phyloP scores from a whole-genome alignment of 2,888 invertebrate genomes.

The Pollenia angustigena region DNA sequence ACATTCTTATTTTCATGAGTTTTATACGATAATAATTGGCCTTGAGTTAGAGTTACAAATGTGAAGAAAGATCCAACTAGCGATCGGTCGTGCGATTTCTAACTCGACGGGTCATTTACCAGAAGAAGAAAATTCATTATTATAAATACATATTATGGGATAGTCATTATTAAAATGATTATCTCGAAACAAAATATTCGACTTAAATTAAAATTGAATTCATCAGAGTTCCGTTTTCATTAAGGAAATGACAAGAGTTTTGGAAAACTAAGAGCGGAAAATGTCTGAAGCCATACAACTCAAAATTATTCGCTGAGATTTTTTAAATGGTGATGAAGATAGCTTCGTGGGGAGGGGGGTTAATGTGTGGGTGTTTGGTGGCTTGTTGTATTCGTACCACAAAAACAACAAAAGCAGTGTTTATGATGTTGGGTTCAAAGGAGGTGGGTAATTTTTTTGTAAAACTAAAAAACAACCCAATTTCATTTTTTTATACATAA shows the following conservation, averaged over 20 bases:
- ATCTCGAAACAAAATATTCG: slow-evolving; percentile 44
- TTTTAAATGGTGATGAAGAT: slow-evolving; percentile 4
- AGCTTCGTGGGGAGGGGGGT: slow-evolving; percentile 17
- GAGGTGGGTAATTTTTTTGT: background rate
- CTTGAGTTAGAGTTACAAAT: slow-evolving; percentile 60
- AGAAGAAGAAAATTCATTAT: background rate
- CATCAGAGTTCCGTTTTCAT: slow-evolving; percentile 22
- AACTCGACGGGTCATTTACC: slow-evolving; percentile 59
- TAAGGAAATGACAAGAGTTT: slow-evolving; percentile 37
- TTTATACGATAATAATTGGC: slow-evolving; percentile 71
- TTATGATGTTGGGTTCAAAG: background rate
- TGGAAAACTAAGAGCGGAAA: background rate
- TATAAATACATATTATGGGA: slow-evolving; percentile 12
- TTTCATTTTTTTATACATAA: slow-evolving; percentile 16
- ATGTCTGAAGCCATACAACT: slow-evolving; percentile 50
- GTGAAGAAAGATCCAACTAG: slow-evolving; percentile 2
- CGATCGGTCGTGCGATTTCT: background rate
- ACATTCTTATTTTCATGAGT: slow-evolving; percentile 82
- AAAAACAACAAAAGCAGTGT: slow-evolving; percentile 1
- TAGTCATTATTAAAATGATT: slow-evolving; percentile 18
- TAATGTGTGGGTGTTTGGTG: slow-evolving; percentile 15
- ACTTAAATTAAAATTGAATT: slow-evolving; percentile 53
- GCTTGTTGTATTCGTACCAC: background rate
- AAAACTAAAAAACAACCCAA: background rate
- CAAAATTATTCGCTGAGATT: slow-evolving; percentile 41